These are phyloP conservation scores for Heterodera filipjevi DNA, from an alignment of 2,888 invertebrate species.

Conservation along the genomic window DNA sequence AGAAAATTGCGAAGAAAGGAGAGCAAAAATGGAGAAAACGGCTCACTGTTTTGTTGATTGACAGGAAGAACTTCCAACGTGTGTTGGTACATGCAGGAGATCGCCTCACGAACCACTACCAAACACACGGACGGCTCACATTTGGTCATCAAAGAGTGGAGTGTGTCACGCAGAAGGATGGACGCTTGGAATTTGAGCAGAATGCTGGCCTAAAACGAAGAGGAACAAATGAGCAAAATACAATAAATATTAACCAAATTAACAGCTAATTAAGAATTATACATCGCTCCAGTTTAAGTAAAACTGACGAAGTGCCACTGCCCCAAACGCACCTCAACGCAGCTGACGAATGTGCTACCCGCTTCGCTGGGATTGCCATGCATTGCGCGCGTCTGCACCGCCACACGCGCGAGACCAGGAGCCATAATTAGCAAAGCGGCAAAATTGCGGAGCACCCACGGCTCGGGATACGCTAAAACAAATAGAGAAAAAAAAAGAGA, in stretches of 20 bases:
- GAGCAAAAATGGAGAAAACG: not conserved
- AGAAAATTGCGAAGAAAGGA: not conserved
- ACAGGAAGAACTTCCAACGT: constrained; percentile 6
- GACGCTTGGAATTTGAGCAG: constrained; percentile 21
- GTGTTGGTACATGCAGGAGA: constrained; percentile 18
- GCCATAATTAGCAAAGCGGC: constrained; percentile 32
- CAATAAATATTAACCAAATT: not conserved
- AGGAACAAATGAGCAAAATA: not conserved
- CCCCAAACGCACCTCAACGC: constrained; percentile 38
- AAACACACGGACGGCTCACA: constrained; percentile 28
- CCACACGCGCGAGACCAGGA: constrained; percentile 29
- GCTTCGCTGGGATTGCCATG: constrained; percentile 29
- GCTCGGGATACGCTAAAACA: constrained; percentile 32
- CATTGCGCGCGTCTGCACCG: constrained; percentile 24
- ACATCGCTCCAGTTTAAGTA: no score
- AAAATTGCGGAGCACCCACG: constrained; percentile 37
- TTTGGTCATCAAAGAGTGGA: constrained; percentile 25
- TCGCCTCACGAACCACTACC: constrained; percentile 29
- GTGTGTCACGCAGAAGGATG: constrained; percentile 15
- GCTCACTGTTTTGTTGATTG: constrained; percentile 14
- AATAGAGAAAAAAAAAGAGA: not conserved
- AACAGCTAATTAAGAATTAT: no score
- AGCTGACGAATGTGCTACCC: constrained; percentile 30
- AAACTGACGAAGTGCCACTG: no score
- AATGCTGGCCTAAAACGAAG: constrained; percentile 29